Conservation (phyloP, 2,113 vertebrate genomes). For the Ariopsis seemanni region DNA sequence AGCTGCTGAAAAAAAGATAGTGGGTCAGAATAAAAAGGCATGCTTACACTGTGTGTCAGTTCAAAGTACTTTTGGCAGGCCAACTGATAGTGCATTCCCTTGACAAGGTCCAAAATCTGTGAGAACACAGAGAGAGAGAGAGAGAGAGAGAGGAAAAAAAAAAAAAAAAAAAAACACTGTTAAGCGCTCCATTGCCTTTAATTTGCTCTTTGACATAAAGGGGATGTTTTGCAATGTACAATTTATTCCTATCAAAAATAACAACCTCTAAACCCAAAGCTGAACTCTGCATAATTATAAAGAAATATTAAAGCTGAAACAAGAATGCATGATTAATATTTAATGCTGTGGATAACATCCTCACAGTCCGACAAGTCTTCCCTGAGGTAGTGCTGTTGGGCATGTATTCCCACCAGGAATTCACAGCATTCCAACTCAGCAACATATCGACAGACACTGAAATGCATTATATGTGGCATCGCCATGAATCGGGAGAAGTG, state of each 20-base stretch:
- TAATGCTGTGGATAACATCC: background rate
- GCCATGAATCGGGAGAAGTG: background rate
- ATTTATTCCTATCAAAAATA: background rate
- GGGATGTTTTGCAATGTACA: background rate
- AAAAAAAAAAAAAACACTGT: no score
- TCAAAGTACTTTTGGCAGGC: slow-evolving; percentile 99
- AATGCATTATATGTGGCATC: slow-evolving; percentile 65
- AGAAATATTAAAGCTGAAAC: background rate
- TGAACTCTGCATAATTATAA: background rate
- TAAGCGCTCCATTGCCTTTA: background rate
- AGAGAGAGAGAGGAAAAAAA: background rate
- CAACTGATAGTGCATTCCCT: slow-evolving; percentile 95
- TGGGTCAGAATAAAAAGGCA: slow-evolving; percentile 52
- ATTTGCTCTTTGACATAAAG: slow-evolving; percentile 1
- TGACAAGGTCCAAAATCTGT: slow-evolving; percentile 93
- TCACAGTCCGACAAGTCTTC: background rate
- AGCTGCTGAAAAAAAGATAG: slow-evolving; percentile 51
- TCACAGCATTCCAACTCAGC: slow-evolving; percentile 58
- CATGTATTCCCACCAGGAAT: slow-evolving; percentile 54
- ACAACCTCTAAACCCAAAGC: background rate
- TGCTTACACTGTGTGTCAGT: slow-evolving; percentile 90
- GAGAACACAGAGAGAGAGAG: slow-evolving; percentile 30
- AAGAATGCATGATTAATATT: background rate
- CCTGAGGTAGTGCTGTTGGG: slow-evolving; percentile 8
- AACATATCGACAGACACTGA: slow-evolving; percentile 64